Conservation (phyloP, 2,888 invertebrate species). For the Tryphoninae sp. region DNA sequence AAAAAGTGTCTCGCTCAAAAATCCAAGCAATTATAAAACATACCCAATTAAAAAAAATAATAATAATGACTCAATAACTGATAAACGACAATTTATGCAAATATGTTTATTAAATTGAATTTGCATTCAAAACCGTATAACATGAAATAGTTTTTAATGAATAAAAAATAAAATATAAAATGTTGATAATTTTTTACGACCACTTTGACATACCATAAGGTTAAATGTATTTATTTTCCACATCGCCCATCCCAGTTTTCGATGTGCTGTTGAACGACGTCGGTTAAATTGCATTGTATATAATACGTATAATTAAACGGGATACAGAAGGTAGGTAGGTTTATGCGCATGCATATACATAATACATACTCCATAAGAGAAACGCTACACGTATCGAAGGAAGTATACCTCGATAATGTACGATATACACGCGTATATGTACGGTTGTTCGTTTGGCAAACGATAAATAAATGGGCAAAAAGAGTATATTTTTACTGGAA, state of each 20-base stretch:
- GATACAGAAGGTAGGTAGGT: slow-evolving; percentile 24
- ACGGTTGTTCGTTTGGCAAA: slow-evolving; percentile 30
- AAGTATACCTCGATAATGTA: slow-evolving; percentile 28
- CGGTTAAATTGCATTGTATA: slow-evolving; percentile 50
- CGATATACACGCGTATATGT: slow-evolving; percentile 24
- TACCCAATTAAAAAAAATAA: too few species aligned
- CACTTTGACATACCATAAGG: too few species aligned
- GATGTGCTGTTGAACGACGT: slow-evolving; percentile 39
- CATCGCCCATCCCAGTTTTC: slow-evolving; percentile 19
- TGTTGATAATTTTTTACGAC: too few species aligned
- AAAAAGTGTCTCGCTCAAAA: too few species aligned
- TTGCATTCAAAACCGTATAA: not conserved
- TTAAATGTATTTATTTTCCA: too few species aligned
- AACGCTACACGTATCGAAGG: slow-evolving; percentile 26
- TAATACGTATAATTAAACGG: slow-evolving; percentile 49
- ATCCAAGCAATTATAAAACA: too few species aligned
- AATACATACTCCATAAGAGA: slow-evolving; percentile 17
- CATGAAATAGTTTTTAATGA: not conserved
- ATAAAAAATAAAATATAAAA: not conserved
- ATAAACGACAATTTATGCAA: not conserved
- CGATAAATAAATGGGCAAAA: slow-evolving; percentile 28
- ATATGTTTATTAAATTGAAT: not conserved
- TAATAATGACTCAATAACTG: too few species aligned
- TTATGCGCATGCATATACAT: not conserved
- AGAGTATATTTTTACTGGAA: slow-evolving; percentile 26